Base-by-base conservation (phyloP, 2,888 invertebrate species). In the Tenthredo amoena region DNA sequence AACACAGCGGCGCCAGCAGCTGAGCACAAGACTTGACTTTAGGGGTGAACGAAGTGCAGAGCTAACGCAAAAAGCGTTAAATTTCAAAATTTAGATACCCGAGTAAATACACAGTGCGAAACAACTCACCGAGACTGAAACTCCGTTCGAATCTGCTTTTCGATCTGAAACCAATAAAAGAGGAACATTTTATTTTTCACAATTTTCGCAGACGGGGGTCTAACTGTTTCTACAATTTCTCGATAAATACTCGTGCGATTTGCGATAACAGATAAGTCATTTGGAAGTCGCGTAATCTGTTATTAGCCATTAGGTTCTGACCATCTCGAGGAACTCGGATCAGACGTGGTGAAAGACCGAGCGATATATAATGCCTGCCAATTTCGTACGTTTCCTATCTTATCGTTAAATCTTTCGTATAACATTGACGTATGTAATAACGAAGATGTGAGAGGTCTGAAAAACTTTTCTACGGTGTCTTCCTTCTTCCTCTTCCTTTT, bases 271-370 rank as follows among this genome's bases (percentile, higher is more conserved):
- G 34, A 79, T 79, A 37, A 79, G 79, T 79, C 79, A 47, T 55
- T 79, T 31, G 34, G 55, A 55, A 55, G 34, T 79, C 31, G 79
- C 18, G 55, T 79, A 55, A 79, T 79, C 79, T 58, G 79, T 55
- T 55, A 79, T 79, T 79, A 79, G 58, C 55, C 79, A 55, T 79
- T 79, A 55, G 79, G 18, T 34, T 58, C 34, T 79, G 79, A 79
- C 55, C 50, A 79, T 79, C 55, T 58, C 50, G 58, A 55, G n/a
- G 37, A 50, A 79, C 55, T 79, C 55, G 55, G 58, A 34, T 37
- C 58, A 55, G 79, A 79, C 58, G 79, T 55, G 55, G 79, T 55
- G 21, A 79, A 79, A 79, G 76, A 50, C 76, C 76, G 50, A 50
- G 7, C 76, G 47, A 50, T 77, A 77, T 50, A 58, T 79, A 55